phyloP scores from a whole-genome alignment of 2,888 invertebrate species.

The Nomada ferruginata region DNA sequence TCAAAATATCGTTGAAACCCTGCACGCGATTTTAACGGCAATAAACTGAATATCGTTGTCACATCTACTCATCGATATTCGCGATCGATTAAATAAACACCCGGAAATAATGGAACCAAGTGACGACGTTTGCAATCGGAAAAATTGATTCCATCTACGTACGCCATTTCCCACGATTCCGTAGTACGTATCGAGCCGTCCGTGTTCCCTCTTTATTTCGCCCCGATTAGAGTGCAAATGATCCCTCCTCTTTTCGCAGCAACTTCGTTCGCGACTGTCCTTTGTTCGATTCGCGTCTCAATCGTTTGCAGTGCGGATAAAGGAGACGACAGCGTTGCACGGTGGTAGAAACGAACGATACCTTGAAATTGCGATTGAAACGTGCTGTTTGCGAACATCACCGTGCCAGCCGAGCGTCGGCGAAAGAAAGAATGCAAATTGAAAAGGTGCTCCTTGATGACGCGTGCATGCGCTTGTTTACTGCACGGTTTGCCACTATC shows the following conservation, averaged over 20 bases:
- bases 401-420: background rate
- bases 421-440: background rate
- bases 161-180: slow-evolving; percentile 1
- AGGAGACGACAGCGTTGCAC: background rate
- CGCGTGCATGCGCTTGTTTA: too few relatives aligned
- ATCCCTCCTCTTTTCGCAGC: slow-evolving; percentile 25
- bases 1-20: too few relatives aligned
- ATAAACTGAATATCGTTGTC: too few relatives aligned
- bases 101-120: slow-evolving; percentile 9
- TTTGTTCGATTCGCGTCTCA: slow-evolving; percentile 17
- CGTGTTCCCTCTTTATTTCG: slow-evolving; percentile 20
- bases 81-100: background rate
- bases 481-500: too few relatives aligned
- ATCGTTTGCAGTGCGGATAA: slow-evolving; percentile 25
- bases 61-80: too few relatives aligned
- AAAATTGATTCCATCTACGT: slow-evolving; percentile 9
- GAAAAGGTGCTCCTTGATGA: background rate
- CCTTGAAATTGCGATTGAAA: slow-evolving; percentile 6
- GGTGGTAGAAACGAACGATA: background rate
- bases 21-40: too few relatives aligned
- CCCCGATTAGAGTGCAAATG: slow-evolving; percentile 33
- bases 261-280: slow-evolving; percentile 20
- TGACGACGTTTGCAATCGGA: slow-evolving; percentile 11
- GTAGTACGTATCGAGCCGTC: background rate
- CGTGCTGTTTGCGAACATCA: background rate